Base-by-base conservation (phyloP, 2,888 invertebrate genomes). In the Myopa testacea region DNA sequence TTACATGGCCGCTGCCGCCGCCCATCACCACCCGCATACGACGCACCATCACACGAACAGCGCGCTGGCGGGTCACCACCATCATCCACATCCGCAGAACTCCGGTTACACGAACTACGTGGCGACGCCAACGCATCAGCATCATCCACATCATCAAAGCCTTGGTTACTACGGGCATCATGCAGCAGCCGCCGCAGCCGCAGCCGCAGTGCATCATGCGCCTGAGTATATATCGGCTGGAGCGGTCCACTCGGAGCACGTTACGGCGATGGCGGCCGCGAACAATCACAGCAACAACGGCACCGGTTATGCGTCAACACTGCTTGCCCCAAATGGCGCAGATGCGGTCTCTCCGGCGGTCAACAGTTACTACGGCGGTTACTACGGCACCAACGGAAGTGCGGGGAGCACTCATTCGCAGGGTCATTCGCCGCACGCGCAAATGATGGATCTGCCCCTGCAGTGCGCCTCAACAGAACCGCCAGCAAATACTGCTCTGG, bases 31-130 rank as follows among this genome's bases (percentile, higher is more conserved):
- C 60, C 90, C 89, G 81, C 90, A 94, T 86, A 92, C 93, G 82
- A 91, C 93, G 81, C 92, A 91, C 82, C 93, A 93, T 80, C 94
- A 94, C 81, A 90, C 85, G 79, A 87, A 88, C 71, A 86, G 87
- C 74, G 86, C 86, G 14, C 84, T 87, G 50, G 82, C 87, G 19
- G 84, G 85, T 63, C 88, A 89, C 78, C 88, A 88, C 82, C 78
- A 84, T 79, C 86, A 89, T 58, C 90, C 91, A 82, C 94, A 94
- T 81, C 90, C 86, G 79, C 88, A 89, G 78, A 86, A 87, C 75
- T 82, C 84, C 81, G 85, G 84, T 68, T 87, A 87, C 52, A 81
- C 82, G 40, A 86, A 85, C 80, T 86, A 86, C 63, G 82, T 84
- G 68, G 82, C 84, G 37, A 84, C 88, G 73, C 85, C 88, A 50